phyloP scores from a whole-genome alignment of 92 coral and sea anemone genomes.

The Blastomussa wellsi region DNA sequence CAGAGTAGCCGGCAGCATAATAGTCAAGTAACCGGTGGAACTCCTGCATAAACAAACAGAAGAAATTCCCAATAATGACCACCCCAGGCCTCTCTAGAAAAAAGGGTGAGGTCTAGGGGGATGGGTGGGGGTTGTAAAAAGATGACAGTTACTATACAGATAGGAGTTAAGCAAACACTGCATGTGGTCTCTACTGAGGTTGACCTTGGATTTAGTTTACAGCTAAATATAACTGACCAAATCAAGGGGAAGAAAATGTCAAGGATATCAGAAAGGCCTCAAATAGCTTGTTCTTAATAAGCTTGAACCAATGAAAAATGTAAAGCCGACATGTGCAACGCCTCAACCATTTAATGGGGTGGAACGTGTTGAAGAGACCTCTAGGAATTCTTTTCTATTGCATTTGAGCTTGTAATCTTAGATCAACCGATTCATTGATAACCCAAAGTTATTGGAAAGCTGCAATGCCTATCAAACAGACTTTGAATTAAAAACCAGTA shows the following conservation, averaged over 20 bases:
- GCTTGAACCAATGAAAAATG: neutral
- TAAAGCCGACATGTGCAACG: neutral
- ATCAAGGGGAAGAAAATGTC: too few species aligned
- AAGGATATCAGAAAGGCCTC: too few species aligned
- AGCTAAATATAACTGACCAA: too few species aligned
- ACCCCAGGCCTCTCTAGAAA: too few species aligned
- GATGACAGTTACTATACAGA: neutral
- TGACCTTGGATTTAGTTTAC: too few species aligned
- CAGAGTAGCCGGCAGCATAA: too few species aligned
- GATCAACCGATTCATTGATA: neutral
- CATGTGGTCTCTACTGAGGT: neutral
- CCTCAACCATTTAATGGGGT: neutral
- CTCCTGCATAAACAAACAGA: too few species aligned
- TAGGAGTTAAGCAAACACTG: neutral
- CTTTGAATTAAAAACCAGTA: neutral
- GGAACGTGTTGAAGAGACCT: neutral
- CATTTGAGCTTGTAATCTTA: neutral
- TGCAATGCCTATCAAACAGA: neutral
- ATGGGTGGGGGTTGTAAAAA: neutral
- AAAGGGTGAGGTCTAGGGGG: too few species aligned
- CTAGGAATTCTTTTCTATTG: neutral
- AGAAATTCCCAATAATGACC: too few species aligned
- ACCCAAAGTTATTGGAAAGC: neutral
- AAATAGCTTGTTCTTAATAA: neutral
- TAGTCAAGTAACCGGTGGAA: too few species aligned